These are phyloP conservation scores for Eulemur rubriventer DNA, from an alignment of 2,797 vertebrate genomes.

Conservation along the genomic window DNA sequence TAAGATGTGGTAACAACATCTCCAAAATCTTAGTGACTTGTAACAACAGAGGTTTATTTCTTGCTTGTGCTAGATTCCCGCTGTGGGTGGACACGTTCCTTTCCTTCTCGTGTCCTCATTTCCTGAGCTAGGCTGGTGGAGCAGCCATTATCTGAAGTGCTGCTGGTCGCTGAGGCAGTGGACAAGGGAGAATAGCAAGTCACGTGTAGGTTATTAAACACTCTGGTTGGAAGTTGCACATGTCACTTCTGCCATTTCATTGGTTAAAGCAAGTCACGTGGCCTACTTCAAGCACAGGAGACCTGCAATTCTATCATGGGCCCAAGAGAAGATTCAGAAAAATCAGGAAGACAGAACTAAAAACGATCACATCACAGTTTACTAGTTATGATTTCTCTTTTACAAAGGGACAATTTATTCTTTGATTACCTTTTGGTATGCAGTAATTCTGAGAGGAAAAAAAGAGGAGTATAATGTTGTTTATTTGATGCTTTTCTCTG, in stretches of 20 bases:
- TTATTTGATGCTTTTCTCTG: neutral
- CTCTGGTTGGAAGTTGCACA: neutral
- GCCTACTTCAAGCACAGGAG: neutral
- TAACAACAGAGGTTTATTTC: neutral
- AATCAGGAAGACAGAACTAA: neutral
- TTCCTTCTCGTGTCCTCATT: neutral
- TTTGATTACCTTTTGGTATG: neutral
- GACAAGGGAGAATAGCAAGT: neutral
- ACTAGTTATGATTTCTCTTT: neutral
- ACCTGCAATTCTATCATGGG: neutral
- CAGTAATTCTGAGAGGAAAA: neutral
- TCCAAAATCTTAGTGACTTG: neutral
- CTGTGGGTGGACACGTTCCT: neutral
- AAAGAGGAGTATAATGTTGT: neutral
- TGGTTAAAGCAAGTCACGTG: neutral
- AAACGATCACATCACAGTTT: neutral
- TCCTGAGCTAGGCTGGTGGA: neutral
- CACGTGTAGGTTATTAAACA: neutral
- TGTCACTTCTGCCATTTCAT: neutral
- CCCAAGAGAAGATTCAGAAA: neutral
- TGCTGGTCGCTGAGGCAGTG: neutral
- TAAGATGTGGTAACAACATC: neutral
- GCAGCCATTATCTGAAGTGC: neutral
- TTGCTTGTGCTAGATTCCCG: neutral
- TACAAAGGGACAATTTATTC: neutral